phyloP scores from a whole-genome alignment of 2,888 invertebrate genomes.

The Caradrina clavipalpis region DNA sequence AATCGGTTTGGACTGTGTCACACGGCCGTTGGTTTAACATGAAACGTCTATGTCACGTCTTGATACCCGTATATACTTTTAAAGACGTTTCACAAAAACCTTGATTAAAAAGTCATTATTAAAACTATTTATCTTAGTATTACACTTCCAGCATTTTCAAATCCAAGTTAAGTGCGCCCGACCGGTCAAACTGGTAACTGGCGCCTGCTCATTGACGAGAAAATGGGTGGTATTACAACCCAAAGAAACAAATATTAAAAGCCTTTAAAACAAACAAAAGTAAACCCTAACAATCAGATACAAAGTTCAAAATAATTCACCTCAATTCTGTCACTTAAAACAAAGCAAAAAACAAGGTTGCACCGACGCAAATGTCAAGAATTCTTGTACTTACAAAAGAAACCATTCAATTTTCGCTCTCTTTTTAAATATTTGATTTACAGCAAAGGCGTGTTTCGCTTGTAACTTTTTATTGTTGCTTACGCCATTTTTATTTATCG shows the following conservation, averaged over 20 bases:
- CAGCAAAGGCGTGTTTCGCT: constrained; percentile 61
- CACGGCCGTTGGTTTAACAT: no score
- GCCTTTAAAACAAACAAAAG: constrained; percentile 27
- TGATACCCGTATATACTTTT: no score
- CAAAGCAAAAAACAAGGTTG: constrained; percentile 21
- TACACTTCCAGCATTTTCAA: constrained; percentile 45
- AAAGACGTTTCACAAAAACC: no score
- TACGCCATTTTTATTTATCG: constrained; percentile 56
- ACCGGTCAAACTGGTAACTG: constrained; percentile 75
- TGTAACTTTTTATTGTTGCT: constrained; percentile 47
- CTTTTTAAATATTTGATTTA: constrained; percentile 56
- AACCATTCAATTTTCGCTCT: constrained; percentile 70
- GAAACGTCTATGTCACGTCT: no score
- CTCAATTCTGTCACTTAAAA: constrained; percentile 17
- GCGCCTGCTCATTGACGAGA: constrained; percentile 81
- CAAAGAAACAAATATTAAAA: constrained; percentile 71
- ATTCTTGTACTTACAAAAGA: constrained; percentile 67
- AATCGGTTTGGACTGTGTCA: no score
- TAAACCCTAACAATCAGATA: accelerated
- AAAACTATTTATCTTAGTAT: neutral
- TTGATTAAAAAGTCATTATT: no score
- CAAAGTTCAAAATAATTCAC: constrained; percentile 20
- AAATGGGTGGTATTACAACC: constrained; percentile 70
- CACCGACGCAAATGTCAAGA: constrained; percentile 71
- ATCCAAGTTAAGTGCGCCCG: constrained; percentile 57